These are phyloP conservation scores for Tortrix viridana DNA, from an alignment of 2,888 invertebrate genomes.

Conservation along the genomic window DNA sequence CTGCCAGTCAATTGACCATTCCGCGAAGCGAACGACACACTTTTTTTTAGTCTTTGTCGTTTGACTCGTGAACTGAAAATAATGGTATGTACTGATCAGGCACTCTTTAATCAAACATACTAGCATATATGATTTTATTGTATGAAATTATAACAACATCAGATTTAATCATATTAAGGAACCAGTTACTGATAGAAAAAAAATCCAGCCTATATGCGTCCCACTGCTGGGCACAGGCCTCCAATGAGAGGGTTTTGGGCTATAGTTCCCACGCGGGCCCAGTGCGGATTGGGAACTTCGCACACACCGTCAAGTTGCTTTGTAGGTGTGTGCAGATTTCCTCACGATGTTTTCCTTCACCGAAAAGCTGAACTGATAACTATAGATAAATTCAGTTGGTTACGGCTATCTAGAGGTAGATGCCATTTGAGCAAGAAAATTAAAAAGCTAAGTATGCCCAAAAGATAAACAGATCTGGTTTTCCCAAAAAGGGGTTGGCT, in stretches of 20 bases:
- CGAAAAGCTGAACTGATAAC: too few species aligned
- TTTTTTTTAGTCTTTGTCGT: constrained; percentile 42
- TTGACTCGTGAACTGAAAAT: not conserved
- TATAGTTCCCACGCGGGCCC: too few species aligned
- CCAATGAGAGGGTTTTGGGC: too few species aligned
- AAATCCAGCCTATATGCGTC: too few species aligned
- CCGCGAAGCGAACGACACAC: constrained; percentile 52
- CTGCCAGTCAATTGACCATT: constrained; percentile 44
- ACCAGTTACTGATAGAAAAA: not conserved
- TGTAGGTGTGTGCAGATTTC: too few species aligned
- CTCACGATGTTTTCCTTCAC: too few species aligned
- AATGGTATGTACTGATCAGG: not conserved
- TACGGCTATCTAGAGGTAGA: constrained; percentile 13
- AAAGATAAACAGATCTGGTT: constrained; percentile 1
- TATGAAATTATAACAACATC: not conserved
- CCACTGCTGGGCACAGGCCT: too few species aligned
- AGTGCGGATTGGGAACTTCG: too few species aligned
- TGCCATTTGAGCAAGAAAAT: constrained; percentile 8
- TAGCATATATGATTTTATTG: too few species aligned
- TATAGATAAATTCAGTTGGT: not conserved
- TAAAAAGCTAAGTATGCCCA: constrained; percentile 8
- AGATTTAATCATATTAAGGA: not conserved
- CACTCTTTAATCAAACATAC: too few species aligned
- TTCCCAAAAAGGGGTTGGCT: constrained; percentile 17
- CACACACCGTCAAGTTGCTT: too few species aligned